Conservation (phyloP, 2,797 vertebrate species). For the Periophthalmus magnuspinnatus region DNA sequence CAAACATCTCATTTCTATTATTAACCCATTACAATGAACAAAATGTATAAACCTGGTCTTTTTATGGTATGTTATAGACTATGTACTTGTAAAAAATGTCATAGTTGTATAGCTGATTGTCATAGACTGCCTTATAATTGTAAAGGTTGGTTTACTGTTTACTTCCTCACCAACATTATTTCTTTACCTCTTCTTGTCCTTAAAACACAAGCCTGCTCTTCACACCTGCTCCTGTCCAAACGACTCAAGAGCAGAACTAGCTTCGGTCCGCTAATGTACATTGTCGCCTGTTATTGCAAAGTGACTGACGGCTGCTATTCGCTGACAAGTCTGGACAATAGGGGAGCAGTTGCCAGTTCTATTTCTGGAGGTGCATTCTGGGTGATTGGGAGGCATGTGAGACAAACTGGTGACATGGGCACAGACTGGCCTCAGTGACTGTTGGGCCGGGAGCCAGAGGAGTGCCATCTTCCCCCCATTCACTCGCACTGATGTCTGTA, state of each 20-base stretch:
- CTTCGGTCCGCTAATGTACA: constrained; percentile 67
- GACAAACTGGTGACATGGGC: constrained; percentile 78
- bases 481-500: constrained; percentile 18
- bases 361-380: constrained; percentile 76
- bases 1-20: no score
- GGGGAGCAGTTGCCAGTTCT: constrained; percentile 75
- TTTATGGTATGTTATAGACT: no score
- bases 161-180: constrained; percentile 54
- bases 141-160: no score
- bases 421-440: constrained; percentile 63
- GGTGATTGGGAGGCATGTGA: constrained; percentile 80
- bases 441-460: constrained; percentile 72
- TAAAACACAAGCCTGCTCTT: constrained; percentile 67
- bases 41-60: no score
- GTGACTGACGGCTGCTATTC: constrained; percentile 71
- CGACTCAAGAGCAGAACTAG: constrained; percentile 58
- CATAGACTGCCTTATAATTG: no score
- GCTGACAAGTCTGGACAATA: constrained; percentile 72
- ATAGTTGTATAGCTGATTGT: no score
- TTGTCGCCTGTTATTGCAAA: constrained; percentile 58
- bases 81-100: no score
- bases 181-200: constrained; percentile 74
- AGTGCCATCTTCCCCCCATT: constrained; percentile 27
- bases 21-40: no score
- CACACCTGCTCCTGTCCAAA: constrained; percentile 65